Evolutionary conservation across 92 coral and sea anemone genomes (phyloP), one percentile per base, ranked within the genome.

Genomic region (Pocillopora grandis): DNA sequence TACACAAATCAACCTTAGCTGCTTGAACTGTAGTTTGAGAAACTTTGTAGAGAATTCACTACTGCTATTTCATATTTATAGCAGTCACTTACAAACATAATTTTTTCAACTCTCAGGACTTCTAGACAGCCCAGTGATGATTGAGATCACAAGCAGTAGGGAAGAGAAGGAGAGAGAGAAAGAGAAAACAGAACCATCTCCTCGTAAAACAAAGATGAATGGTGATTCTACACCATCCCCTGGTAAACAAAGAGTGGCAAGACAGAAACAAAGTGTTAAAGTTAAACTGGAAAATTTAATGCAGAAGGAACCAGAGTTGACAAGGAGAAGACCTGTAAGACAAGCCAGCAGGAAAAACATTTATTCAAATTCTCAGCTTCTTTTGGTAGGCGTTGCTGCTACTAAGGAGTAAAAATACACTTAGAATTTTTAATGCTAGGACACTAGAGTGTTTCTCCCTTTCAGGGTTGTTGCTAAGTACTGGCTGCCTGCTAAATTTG

Each of bases 271-370:
- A 76, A 90, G 77, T 62, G 78, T 87, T 33, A 91, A 89, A 62
- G 89, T 91, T 12, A 94, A 86, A 80, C 86, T 94, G 82, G 95
- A 92, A 18, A 86, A 84, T 73, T 88, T 94, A 58, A 82, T 92
- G 79, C 93, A 88, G 36, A 94, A 92, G 66, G 98, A 94, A 58
- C 98, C 93, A 1, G 95, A 94, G 21, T 84, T 94, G 49, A 94
- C 95, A 31, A 92, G 98, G 80, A 85, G 98, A 63, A 74, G 98
- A 18, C 95, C 98, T 49, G 91, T 94, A 33, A 77, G 98, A 78
- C 93, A 88, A 78, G 92, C 98, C 68, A 94, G 95, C 84, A 87
- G 92, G 58, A 80, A 76, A 86, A 87, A 85, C 57, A 77, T 68
- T 80, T 87, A 80, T 71, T 78, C 86, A 18, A 80, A 76, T 33